A percentile compares a stretch with the other conserved stretches of the same genome.
phyloP scores from a whole-genome alignment of 2,888 invertebrate genomes.

The Leucozona laternaria region DNA sequence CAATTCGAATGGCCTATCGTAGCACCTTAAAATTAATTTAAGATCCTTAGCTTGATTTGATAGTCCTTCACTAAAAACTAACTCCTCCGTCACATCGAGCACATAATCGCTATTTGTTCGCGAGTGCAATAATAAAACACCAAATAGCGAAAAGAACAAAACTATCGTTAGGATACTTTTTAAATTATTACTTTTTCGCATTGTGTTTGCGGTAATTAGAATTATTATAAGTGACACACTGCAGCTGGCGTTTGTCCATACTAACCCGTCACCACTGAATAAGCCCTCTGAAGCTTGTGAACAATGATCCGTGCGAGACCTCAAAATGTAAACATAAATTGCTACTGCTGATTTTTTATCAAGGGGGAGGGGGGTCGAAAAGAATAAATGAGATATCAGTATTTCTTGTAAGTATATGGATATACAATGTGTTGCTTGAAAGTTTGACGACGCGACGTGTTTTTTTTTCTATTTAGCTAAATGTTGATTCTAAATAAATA shows the following conservation, averaged over 20 bases:
- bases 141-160: slow-evolving; percentile 2
- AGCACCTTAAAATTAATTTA: slow-evolving; percentile 78
- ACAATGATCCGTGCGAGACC: slow-evolving; percentile 1
- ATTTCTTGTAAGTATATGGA: neutral
- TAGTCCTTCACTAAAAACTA: slow-evolving; percentile 20
- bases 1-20: slow-evolving; percentile 76
- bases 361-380: neutral
- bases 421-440: slow-evolving; percentile 1
- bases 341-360: neutral
- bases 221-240: neutral
- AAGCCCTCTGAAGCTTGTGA: slow-evolving; percentile 1
- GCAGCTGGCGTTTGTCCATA: neutral
- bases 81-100: neutral
- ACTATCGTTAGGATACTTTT: neutral
- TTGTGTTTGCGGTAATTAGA: slow-evolving; percentile 4
- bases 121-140: slow-evolving; percentile 13
- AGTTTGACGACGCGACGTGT: neutral
- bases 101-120: neutral
- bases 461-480: neutral
- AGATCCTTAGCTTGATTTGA: slow-evolving; percentile 75
- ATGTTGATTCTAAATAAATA: neutral
- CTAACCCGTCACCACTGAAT: slow-evolving; percentile 20
- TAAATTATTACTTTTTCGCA: slow-evolving; percentile 32
- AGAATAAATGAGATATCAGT: slow-evolving; percentile 18
- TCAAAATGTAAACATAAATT: slow-evolving; percentile 14